Percentiles rank a stretch among this genome's conserved stretches.
These are phyloP conservation scores for Atherinosoma microstoma DNA, from an alignment of 2,797 vertebrate species.

Conservation along the genomic window DNA sequence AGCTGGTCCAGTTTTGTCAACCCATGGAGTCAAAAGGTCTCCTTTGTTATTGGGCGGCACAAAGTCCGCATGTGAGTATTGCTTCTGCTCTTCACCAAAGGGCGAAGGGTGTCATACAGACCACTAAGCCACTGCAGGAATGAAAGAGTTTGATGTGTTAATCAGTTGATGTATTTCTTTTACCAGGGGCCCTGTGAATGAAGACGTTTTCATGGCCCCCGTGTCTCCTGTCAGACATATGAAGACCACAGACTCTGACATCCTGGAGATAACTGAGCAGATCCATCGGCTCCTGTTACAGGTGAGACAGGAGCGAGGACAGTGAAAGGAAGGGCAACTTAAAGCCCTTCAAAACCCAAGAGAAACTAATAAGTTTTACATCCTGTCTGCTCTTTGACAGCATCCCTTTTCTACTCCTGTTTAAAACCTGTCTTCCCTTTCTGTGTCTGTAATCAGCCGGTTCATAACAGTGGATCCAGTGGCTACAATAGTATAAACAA, in stretches of 20 bases:
- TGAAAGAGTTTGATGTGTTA: background rate
- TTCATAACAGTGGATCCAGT: constrained; percentile 91
- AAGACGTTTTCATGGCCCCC: constrained; percentile 90
- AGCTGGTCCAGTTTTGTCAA: constrained; percentile 99
- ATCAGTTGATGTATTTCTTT: constrained; percentile 17
- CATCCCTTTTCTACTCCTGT: background rate
- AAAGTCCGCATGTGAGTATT: constrained; percentile 95
- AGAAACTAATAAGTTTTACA: background rate
- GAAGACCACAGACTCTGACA: constrained; percentile 84
- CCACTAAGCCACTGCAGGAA: background rate
- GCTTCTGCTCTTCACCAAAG: background rate
- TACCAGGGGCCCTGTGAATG: constrained; percentile 92
- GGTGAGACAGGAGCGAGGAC: constrained; percentile 76
- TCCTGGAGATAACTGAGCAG: constrained; percentile 93
- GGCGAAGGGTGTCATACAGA: background rate
- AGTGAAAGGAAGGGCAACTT: background rate
- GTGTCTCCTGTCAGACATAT: constrained; percentile 74
- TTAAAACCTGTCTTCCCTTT: constrained; percentile 11
- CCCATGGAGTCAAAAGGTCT: constrained; percentile 96
- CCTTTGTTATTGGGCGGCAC: constrained; percentile 96
- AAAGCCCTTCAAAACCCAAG: background rate
- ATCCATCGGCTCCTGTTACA: constrained; percentile 93
- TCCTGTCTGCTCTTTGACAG: background rate
- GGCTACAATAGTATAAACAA: constrained; percentile 92
- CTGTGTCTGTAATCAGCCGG: constrained; percentile 82